Conservation (phyloP, 2,888 invertebrate species). For the Apamea crenata region DNA sequence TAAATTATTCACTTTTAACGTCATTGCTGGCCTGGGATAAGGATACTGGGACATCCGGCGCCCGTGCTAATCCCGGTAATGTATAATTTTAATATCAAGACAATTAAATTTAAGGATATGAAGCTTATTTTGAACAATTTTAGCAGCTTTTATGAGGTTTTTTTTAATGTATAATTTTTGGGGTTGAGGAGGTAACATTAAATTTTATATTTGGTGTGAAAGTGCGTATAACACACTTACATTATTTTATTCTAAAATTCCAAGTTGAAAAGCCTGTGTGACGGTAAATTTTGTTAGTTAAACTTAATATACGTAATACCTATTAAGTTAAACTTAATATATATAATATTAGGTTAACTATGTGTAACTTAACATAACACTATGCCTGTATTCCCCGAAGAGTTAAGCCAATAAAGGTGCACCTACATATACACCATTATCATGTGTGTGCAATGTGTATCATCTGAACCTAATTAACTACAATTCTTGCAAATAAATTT, state of each 20-base stretch:
- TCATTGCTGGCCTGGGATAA: slow-evolving; percentile 39
- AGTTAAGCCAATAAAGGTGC: no score
- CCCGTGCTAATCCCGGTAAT: slow-evolving; percentile 36
- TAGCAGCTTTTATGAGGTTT: slow-evolving; percentile 5
- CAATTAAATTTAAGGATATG: slow-evolving; percentile 32
- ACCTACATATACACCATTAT: no score
- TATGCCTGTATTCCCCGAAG: no score
- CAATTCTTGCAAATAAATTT: no score
- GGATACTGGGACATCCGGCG: slow-evolving; percentile 26
- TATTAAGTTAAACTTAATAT: no score
- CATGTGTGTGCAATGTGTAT: no score
- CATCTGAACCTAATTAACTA: no score
- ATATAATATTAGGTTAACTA: no score
- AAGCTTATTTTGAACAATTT: slow-evolving; percentile 24
- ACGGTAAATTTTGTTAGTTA: not conserved
- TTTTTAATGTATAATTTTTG: slow-evolving; percentile 8
- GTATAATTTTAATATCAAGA: slow-evolving; percentile 52
- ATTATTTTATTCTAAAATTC: not conserved
- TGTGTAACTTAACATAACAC: no score
- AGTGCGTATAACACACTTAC: no score
- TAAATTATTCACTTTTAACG: slow-evolving; percentile 55
- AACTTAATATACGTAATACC: no score
- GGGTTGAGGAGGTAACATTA: not conserved
- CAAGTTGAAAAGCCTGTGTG: no score
- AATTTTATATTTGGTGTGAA: not conserved